Conservation (phyloP, 2,888 invertebrate species). For the Bombylius major region DNA sequence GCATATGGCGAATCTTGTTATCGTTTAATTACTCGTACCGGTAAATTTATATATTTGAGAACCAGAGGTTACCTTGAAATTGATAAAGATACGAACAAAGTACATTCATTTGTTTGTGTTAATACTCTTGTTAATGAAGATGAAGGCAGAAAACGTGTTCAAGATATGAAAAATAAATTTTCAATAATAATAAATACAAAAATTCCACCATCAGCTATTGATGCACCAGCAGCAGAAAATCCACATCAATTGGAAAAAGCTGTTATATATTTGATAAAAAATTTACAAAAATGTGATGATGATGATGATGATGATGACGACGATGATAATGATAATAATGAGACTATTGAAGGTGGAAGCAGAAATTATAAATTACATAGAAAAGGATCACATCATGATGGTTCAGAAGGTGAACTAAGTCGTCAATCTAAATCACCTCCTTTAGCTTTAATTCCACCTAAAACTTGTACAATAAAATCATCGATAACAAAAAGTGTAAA, state of each 20-base stretch:
- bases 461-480: constrained; percentile 30
- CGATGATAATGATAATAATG: constrained; percentile 8
- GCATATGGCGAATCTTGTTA: constrained; percentile 80
- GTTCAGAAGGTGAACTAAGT: constrained; percentile 6
- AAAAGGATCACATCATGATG: neutral
- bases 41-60: constrained; percentile 73
- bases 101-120: constrained; percentile 76
- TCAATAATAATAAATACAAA: constrained; percentile 52
- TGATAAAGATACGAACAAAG: constrained; percentile 59
- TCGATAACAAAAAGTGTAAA: constrained; percentile 37
- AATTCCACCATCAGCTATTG: constrained; percentile 31
- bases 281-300: constrained; percentile 27
- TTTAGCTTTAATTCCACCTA: constrained; percentile 34
- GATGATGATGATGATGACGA: constrained; percentile 16
- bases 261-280: constrained; percentile 53
- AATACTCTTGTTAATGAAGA: constrained; percentile 63
- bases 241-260: constrained; percentile 57
- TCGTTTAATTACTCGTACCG: constrained; percentile 64
- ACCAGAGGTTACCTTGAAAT: constrained; percentile 76
- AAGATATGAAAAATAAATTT: constrained; percentile 68
- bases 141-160: constrained; percentile 58
- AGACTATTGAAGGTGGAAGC: neutral
- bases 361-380: neutral
- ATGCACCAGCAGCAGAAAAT: constrained; percentile 50
- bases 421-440: constrained; percentile 28